phyloP scores from a whole-genome alignment of 2,888 invertebrate species.

The Dryococelus australis region DNA sequence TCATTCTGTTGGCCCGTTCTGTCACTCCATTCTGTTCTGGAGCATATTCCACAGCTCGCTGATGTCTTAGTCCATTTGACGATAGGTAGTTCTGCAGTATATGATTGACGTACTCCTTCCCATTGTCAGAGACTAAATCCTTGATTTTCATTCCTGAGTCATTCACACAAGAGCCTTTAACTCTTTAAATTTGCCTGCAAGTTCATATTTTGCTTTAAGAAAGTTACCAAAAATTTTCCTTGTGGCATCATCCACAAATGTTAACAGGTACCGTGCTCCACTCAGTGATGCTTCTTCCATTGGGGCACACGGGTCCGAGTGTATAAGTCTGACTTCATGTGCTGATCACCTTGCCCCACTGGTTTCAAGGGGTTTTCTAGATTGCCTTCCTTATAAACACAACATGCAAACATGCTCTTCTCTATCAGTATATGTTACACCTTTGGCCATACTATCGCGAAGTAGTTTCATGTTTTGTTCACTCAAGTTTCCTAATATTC shows the following conservation, averaged over 20 bases:
- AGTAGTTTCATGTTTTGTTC: not conserved
- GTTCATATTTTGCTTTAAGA: conserved; percentile 51
- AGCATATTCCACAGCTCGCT: conserved; percentile 51
- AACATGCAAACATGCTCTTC: conserved; percentile 47
- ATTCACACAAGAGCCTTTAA: conserved; percentile 52
- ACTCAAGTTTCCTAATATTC: not conserved
- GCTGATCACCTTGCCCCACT: conserved; percentile 49
- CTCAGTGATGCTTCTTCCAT: conserved; percentile 32
- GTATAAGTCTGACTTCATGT: conserved; percentile 41
- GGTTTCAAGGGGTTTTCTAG: too few species aligned
- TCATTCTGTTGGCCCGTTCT: too few species aligned
- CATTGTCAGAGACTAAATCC: conserved; percentile 53
- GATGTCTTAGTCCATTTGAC: conserved; percentile 51
- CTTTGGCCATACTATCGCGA: not conserved
- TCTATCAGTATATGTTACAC: not conserved
- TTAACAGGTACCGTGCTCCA: conserved; percentile 53
- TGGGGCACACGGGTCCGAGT: not conserved
- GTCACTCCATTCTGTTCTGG: too few species aligned
- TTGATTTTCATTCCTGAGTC: conserved; percentile 50
- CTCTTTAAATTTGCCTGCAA: conserved; percentile 47
- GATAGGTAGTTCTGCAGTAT: conserved; percentile 48
- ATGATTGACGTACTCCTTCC: conserved; percentile 36
- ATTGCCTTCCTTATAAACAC: conserved; percentile 46
- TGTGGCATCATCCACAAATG: conserved; percentile 54
- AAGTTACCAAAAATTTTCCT: conserved; percentile 51